Evolutionary conservation across 2,113 vertebrate species (phyloP).

Genomic region (Trogon melanurus): DNA sequence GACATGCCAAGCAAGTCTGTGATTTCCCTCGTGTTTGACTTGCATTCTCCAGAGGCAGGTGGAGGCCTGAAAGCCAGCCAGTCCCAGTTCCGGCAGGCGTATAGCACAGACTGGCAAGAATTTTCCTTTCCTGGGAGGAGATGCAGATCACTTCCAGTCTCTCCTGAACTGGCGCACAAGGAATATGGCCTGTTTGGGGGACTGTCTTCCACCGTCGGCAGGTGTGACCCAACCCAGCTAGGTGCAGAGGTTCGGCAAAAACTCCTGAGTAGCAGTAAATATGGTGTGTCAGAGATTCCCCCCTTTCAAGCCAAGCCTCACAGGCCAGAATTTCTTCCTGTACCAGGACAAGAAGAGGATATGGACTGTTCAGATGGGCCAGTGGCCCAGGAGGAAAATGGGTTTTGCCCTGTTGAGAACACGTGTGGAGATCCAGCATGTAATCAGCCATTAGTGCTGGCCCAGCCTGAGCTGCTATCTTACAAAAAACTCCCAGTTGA

Average conservation of each 20-base stretch:
- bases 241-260: constrained; percentile 79
- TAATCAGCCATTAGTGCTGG: constrained; percentile 5
- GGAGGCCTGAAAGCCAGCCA: constrained; percentile 63
- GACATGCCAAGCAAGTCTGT: constrained; percentile 96
- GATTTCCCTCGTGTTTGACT: constrained; percentile 93
- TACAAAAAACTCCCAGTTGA: constrained; percentile 27
- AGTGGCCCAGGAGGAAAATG: constrained; percentile 78
- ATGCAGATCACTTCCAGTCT: constrained; percentile 90
- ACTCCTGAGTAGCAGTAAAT: constrained; percentile 81
- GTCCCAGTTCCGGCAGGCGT: constrained; percentile 44
- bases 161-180: constrained; percentile 83
- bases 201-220: constrained; percentile 66
- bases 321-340: constrained; percentile 50
- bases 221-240: constrained; percentile 73
- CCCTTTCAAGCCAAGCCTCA: constrained; percentile 81
- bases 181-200: constrained; percentile 76
- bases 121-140: constrained; percentile 77
- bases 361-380: constrained; percentile 90
- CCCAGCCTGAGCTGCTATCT: neutral
- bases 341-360: constrained; percentile 79
- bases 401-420: constrained; percentile 62
- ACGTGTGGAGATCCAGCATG: neutral
- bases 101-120: constrained; percentile 77
- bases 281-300: constrained; percentile 89
- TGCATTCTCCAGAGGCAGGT: constrained; percentile 85